Conservation (phyloP, 2,113 vertebrate genomes). For the Podarcis muralis region DNA sequence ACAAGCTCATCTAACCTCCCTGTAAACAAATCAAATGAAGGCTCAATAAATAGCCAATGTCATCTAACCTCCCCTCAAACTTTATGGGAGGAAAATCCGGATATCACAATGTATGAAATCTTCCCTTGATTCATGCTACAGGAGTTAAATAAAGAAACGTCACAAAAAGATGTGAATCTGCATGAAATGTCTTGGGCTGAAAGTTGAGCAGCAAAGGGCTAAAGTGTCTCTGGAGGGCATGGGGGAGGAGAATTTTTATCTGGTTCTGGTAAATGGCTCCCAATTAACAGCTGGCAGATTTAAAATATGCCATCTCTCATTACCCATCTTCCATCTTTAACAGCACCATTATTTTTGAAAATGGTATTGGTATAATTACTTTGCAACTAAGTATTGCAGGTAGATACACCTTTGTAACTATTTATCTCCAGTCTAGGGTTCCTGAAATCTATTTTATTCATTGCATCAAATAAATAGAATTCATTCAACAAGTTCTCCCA, state of each 20-base stretch:
- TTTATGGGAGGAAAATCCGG: no score
- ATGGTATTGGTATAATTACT: slow-evolving; percentile 2
- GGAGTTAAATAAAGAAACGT: slow-evolving; percentile 4
- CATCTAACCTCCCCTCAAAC: no score
- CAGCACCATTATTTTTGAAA: neutral
- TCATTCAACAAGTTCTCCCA: no score
- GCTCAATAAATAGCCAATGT: no score
- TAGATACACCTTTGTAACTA: neutral
- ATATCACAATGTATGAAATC: neutral
- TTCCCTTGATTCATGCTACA: neutral
- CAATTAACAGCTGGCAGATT: slow-evolving; percentile 6
- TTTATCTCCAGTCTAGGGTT: neutral
- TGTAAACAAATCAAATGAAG: no score
- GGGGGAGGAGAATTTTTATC: neutral
- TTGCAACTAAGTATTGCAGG: neutral
- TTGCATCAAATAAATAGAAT: neutral
- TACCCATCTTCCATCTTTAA: neutral
- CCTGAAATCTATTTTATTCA: neutral
- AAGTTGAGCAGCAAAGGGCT: no score
- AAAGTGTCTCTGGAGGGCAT: neutral
- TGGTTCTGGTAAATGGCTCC: slow-evolving; percentile 3
- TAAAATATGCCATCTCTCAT: slow-evolving; percentile 1
- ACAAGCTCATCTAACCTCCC: no score
- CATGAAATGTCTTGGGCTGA: slow-evolving; percentile 2
- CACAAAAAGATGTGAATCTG: slow-evolving; percentile 2